These are phyloP conservation scores for Datnioides undecimradiatus DNA, from an alignment of 2,113 vertebrate species.

Conservation along the genomic window DNA sequence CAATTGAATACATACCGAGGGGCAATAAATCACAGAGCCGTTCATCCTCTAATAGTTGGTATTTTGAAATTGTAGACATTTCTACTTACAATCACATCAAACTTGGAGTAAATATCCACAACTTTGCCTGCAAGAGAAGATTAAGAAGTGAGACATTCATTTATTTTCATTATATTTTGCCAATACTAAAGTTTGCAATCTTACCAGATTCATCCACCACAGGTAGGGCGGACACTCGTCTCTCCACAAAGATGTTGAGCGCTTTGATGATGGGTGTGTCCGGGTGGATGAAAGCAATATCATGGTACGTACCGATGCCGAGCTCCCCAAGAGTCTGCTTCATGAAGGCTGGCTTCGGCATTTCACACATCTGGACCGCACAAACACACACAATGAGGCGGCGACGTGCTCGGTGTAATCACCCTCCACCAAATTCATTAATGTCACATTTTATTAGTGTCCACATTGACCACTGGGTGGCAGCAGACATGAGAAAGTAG, in stretches of 20 bases:
- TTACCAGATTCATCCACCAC: slow-evolving; percentile 95
- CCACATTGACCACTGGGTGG: slow-evolving; percentile 61
- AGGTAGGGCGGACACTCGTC: slow-evolving; percentile 95
- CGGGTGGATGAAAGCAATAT: slow-evolving; percentile 97
- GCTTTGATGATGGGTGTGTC: slow-evolving; percentile 99
- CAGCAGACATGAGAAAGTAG: slow-evolving; percentile 39
- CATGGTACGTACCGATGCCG: slow-evolving; percentile 95
- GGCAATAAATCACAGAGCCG: neutral
- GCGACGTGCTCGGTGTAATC: neutral
- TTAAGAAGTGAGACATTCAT: neutral
- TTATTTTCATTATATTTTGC: neutral
- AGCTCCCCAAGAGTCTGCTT: slow-evolving; percentile 94
- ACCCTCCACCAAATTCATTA: neutral
- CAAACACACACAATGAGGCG: slow-evolving; percentile 1
- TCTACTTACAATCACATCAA: slow-evolving; percentile 99
- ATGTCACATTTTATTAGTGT: neutral
- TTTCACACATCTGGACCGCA: slow-evolving; percentile 91
- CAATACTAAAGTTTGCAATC: neutral
- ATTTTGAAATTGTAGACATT: slow-evolving; percentile 1
- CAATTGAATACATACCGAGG: neutral
- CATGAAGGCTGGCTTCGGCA: slow-evolving; percentile 99
- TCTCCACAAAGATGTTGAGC: slow-evolving; percentile 96
- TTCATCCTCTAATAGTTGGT: neutral
- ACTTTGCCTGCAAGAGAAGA: slow-evolving; percentile 91
- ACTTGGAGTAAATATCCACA: slow-evolving; percentile 99